These are phyloP conservation scores for Elmis aenea DNA, from an alignment of 2,888 invertebrate species.

Conservation along the genomic window DNA sequence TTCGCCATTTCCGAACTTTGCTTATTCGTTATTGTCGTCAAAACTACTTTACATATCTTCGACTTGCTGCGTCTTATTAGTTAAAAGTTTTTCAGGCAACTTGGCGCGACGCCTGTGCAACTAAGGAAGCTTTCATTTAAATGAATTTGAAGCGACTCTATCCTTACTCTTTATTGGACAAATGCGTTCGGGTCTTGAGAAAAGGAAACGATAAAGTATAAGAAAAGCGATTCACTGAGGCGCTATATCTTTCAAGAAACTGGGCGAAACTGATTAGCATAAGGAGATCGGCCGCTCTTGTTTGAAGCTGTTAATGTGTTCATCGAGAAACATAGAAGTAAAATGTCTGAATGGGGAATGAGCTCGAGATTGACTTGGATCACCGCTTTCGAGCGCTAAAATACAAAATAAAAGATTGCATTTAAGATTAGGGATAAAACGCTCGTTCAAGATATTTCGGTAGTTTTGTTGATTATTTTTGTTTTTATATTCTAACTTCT, in stretches of 20 bases:
- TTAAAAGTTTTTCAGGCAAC: conserved; percentile 12
- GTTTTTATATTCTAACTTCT: no score
- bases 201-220: conserved; percentile 26
- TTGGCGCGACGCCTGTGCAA: conserved; percentile 5
- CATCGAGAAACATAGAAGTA: conserved; percentile 31
- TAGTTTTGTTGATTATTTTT: conserved; percentile 40
- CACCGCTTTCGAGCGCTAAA: conserved; percentile 27
- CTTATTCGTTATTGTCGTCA: conserved; percentile 41
- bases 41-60: conserved; percentile 29
- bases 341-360: conserved; percentile 26
- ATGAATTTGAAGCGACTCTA: conserved; percentile 15
- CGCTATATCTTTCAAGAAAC: conserved; percentile 31
- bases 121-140: conserved; percentile 21
- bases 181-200: conserved; percentile 30
- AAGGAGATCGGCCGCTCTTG: conserved; percentile 37
- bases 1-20: conserved; percentile 39
- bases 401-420: conserved; percentile 41
- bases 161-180: conserved; percentile 25
- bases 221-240: conserved; percentile 19
- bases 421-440: conserved; percentile 39
- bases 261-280: conserved; percentile 37
- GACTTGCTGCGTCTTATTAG: conserved; percentile 29
- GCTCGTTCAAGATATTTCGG: conserved; percentile 34
- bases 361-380: conserved; percentile 33
- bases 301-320: conserved; percentile 41